Evolutionary conservation across 2,113 vertebrate genomes (phyloP), one percentile per base, ranked within the genome.

Genomic region (Cebus imitator): DNA sequence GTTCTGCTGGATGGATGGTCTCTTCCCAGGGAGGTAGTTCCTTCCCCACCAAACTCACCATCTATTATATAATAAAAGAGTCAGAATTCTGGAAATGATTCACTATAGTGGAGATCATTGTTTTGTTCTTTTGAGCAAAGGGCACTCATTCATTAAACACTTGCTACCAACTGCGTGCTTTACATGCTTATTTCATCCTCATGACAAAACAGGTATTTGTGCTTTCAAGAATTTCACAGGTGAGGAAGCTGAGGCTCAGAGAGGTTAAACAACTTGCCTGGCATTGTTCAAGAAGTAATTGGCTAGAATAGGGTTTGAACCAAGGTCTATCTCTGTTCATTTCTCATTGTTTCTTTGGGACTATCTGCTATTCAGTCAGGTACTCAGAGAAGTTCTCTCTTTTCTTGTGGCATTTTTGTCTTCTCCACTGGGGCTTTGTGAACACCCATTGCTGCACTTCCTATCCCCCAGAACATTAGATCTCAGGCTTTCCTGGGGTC

Each of bases 81-180:
- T 70, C 18, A 25, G 58, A 83, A 73, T 57, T 87, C 30, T 50
- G 25, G 58, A 73, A 75, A 43, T 25, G 55, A 83, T 9, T 73
- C 50, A 20, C 18, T 57, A 5, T 2, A 16, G 11, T 58, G 3
- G 57, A 73, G 37, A 86, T 27, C 12, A 27, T 35, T 81, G 57
- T 57, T 89, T 81, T 79, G 57, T 85, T 86, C 84, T 95, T 97
- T 55, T 20, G 76, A 61, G 43, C 48, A 92, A 90, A 92, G 57
- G n/a, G 21, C 93, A 50, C n/a, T 87, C 32, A 17, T 50, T 64
- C 66, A 25, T 90, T 73, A 58, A 45, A 82, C 27, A 72, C 48
- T 87, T 75, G 61, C 57, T 91, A 1, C 27, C 20, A 43, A 25
- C 61, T 64, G 61, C 37, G 2, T 48, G 21, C 13, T 85, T 78